phyloP scores from a whole-genome alignment of 2,797 vertebrate genomes.

The Bryconaethiops microstoma region DNA sequence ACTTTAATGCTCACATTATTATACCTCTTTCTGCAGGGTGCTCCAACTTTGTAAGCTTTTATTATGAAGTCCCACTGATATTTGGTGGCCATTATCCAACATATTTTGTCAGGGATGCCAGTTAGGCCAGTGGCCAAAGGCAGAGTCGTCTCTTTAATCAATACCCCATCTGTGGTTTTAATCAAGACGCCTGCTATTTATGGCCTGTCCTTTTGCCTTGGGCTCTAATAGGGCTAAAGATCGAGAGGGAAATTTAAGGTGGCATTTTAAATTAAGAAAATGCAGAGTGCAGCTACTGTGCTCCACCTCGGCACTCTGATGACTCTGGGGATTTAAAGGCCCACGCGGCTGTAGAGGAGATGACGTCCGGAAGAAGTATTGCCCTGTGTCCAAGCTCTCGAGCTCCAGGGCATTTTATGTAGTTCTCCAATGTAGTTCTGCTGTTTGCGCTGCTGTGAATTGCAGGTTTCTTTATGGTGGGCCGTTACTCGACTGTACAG shows the following conservation, averaged over 20 bases:
- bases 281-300: not conserved
- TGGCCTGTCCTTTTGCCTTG: not conserved
- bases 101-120: not conserved
- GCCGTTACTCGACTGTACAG: not conserved
- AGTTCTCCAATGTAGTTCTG: not conserved
- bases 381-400: not conserved
- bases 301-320: not conserved
- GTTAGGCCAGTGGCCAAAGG: not conserved
- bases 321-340: not conserved
- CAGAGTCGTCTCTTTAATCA: not conserved
- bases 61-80: not conserved
- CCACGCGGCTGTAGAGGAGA: not conserved
- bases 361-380: not conserved
- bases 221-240: not conserved
- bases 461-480: not conserved
- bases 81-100: not conserved
- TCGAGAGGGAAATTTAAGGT: constrained; percentile 1
- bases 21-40: not conserved
- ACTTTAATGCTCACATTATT: not conserved
- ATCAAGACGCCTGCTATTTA: constrained; percentile 11
- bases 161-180: constrained; percentile 21
- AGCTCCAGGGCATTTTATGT: no score
- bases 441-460: not conserved
- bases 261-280: constrained; percentile 3
- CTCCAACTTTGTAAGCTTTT: not conserved